Conservation (phyloP, 1,140 invertebrate genomes). For the Penaeus indicus region DNA sequence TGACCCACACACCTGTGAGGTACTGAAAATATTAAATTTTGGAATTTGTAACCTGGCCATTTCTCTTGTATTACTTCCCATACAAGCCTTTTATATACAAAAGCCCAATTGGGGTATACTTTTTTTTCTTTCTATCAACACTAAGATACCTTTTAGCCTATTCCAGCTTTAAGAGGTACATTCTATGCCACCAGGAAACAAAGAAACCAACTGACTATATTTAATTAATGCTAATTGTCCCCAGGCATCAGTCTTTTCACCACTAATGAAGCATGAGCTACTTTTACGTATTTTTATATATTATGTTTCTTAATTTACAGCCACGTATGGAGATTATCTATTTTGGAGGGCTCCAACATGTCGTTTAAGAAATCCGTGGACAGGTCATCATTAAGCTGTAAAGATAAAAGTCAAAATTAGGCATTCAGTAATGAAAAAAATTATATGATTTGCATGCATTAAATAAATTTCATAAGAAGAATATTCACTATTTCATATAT, state of each 20-base stretch:
- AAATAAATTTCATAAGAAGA: background rate
- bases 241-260: conserved; percentile 54
- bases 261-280: conserved; percentile 48
- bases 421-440: background rate
- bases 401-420: conserved; percentile 28
- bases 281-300: conserved; percentile 17
- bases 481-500: background rate
- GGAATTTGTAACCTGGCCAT: conserved; percentile 37
- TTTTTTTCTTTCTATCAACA: conserved; percentile 43
- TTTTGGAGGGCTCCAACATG: conserved; percentile 62
- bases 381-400: conserved; percentile 62
- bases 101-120: background rate
- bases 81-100: conserved; percentile 21
- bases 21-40: conserved; percentile 41
- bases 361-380: conserved; percentile 65
- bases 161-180: conserved; percentile 27
- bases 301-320: conserved; percentile 41
- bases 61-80: conserved; percentile 34
- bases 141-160: conserved; percentile 35
- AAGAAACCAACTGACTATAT: conserved; percentile 33
- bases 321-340: conserved; percentile 64
- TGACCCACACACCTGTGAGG: conserved; percentile 38
- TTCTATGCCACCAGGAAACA: conserved; percentile 39
- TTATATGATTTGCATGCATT: background rate
- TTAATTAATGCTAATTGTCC: conserved; percentile 38